Base-by-base conservation (phyloP, 2,113 vertebrate species). In the Pygoscelis antarcticus region DNA sequence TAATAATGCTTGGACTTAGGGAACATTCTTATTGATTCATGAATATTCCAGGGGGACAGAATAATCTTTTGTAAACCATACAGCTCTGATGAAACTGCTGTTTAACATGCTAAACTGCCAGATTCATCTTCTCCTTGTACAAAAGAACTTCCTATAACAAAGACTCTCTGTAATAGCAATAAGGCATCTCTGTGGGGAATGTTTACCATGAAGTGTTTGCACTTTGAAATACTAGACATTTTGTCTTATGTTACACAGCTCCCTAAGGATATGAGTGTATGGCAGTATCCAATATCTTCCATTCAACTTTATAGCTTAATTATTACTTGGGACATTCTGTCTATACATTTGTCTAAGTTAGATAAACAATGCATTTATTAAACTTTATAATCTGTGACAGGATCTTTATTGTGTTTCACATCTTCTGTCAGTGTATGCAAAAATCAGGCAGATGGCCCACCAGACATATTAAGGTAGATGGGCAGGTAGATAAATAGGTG, bases 1-100 rank as follows among this genome's bases (percentile, higher is more conserved):
- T 80, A 97, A 94, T 96, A 98, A 71, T 95, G 66, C 78, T 51
- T 83, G 88, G 88, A 98, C 76, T 96, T 91, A 89, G 54, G 51
- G 62, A 98, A 97, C 75, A 89, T 97, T 97, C 92, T 94, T 97
- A 96, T 84, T 98, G 90, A 97, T 96, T 98, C 94, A 97, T 97
- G 95, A 98, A 98, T 98, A 98, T 97, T 98, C 96, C 30, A 30
- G 92, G 62, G 68, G 60, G 61, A 78, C 88, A 97, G 80, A 95
- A 97, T 96, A 97, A 98, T 97, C 88, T 97, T 93, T 92, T 89
- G 92, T 97, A 93, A 96, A 94, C 57, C 88, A 82, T 49, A 90
- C 52, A 96, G 91, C 66, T 97, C 86, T 52, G 15, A 94, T 93
- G 85, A 97, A 97, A 96, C 74, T 97, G 87, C 82, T 96, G 70